Base-by-base conservation (phyloP, 2,113 vertebrate genomes). In the Alligator mississippiensis region DNA sequence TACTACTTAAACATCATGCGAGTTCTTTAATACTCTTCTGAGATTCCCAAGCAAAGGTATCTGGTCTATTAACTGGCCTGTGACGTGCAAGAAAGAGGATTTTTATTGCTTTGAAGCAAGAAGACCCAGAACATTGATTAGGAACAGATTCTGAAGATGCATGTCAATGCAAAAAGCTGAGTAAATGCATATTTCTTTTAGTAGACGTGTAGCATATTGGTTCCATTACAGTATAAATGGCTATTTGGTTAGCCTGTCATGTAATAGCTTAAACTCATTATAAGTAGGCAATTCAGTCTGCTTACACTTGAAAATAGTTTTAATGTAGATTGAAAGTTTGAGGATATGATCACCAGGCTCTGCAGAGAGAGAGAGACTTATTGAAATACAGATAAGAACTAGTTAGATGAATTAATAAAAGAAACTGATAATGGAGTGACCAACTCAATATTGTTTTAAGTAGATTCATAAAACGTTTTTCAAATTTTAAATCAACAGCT, bases 401-500 rank as follows among this genome's bases (percentile, higher is more conserved):
- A 30, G 27, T 27, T 87, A 74, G 91, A 92, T 91, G 90, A 90
- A 87, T 89, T 93, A 95, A 85, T 90, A 95, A 93, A 55, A 57
- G 62, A 91, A 80, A 84, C 57, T 89, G 93, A 63, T 92, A 96
- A 94, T 74, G 80, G 93, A 92, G 93, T 85, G 80, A 60, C 60
- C 14, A 2, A 90, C 1, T 1, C 28, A 74, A 95, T 95, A 96
- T 95, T 97, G 93, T 95, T 97, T 97, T 92, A 95, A 94, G 93
- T 90, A 96, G 89, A 92, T 93, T 96, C 86, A 92, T 96, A 95
- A 96, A 95, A 87, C 54, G 83, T 93, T 78, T 92, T 95, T 95
- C 85, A 95, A 70, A 95, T 92, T 95, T 95, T 93, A 92, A 95
- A 95, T 95, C 96, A 97, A 96, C 94, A 95, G 86, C 89, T 92